These are phyloP conservation scores for Stramonita haemastoma DNA, from an alignment of 2,888 invertebrate species.

Conservation along the genomic window DNA sequence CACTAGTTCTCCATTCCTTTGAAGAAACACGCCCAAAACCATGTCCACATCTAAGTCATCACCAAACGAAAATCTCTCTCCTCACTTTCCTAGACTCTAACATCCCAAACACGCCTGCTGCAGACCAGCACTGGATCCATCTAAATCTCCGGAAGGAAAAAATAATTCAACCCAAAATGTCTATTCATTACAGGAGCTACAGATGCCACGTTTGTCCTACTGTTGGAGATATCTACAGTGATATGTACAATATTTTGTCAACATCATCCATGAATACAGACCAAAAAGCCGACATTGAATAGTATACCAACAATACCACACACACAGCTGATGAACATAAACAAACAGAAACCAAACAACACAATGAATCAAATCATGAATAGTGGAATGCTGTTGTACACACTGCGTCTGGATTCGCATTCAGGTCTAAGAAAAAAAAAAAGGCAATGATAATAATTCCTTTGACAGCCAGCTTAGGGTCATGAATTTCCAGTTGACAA, in stretches of 20 bases:
- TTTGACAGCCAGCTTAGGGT: no score
- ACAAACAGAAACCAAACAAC: not conserved
- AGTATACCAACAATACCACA: not conserved
- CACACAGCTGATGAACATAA: not conserved
- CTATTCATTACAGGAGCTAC: not conserved
- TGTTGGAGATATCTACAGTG: not conserved
- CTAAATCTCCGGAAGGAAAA: no score
- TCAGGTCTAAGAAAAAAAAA: not conserved
- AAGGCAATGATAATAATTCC: not conserved
- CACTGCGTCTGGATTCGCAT: not conserved
- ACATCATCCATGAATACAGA: not conserved
- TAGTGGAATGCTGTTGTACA: not conserved
- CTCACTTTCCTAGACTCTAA: no score
- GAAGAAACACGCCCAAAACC: no score
- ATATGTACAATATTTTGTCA: not conserved
- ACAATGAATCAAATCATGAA: not conserved
- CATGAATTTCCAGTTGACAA: no score
- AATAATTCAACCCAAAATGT: no score
- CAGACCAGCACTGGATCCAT: no score
- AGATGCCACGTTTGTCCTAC: not conserved
- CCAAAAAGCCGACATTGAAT: not conserved
- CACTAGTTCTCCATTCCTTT: no score
- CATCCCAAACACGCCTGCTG: no score
- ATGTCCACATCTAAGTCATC: no score
- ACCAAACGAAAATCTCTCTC: no score